phyloP scores from a whole-genome alignment of 2,888 invertebrate species.

The Entomobrya proxima region DNA sequence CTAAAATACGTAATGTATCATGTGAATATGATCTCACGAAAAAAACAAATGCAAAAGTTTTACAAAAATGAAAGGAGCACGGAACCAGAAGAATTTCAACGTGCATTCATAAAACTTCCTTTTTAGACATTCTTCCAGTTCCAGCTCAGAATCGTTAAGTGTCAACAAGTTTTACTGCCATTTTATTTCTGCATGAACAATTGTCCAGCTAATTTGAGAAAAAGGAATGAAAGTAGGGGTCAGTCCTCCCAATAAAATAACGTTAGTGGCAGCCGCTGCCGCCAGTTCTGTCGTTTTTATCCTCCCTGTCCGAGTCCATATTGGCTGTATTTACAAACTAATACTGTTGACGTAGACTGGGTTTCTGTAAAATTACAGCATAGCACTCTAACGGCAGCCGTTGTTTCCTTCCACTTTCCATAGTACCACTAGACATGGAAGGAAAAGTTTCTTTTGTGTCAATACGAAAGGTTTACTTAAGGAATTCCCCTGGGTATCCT shows the following conservation, averaged over 20 bases:
- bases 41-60: no score
- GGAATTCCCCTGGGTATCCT: conserved; percentile 41
- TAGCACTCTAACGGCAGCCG: not conserved
- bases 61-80: no score
- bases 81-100: not conserved
- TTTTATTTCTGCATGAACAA: conserved; percentile 45
- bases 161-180: conserved; percentile 34
- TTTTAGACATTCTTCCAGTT: not conserved
- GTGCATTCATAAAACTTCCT: not conserved
- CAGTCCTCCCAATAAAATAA: conserved; percentile 21
- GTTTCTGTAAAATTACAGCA: not conserved
- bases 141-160: not conserved
- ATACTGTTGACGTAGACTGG: not conserved
- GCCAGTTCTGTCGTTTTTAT: not conserved
- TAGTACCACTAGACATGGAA: not conserved
- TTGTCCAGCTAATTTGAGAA: conserved; percentile 22
- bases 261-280: not conserved
- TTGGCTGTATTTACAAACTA: not conserved
- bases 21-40: no score
- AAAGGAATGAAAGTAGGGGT: conserved; percentile 8
- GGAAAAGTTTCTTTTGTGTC: conserved; percentile 35
- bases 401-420: not conserved
- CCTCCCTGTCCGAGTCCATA: not conserved
- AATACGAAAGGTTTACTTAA: conserved; percentile 49
- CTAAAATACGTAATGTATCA: no score